Conservation (phyloP, 2,797 vertebrate genomes). For the Clamator glandarius region DNA sequence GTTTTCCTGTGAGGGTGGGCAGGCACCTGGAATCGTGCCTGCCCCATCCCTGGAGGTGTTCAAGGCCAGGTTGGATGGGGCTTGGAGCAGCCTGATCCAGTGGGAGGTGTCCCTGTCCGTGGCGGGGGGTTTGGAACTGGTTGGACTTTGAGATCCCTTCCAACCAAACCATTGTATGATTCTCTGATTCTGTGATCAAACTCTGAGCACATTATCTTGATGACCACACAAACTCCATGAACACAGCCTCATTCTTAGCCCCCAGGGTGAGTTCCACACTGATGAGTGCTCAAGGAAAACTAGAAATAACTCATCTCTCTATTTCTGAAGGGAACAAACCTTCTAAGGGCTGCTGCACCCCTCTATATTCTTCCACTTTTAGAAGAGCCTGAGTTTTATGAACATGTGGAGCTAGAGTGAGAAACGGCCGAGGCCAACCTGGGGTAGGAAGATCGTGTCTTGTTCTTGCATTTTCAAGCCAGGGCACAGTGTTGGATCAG, state of each 20-base stretch:
- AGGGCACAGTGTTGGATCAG: not conserved
- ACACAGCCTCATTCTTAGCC: not conserved
- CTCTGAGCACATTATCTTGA: not conserved
- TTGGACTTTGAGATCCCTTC: no score
- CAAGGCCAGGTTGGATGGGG: no score
- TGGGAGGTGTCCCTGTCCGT: no score
- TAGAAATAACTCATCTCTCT: not conserved
- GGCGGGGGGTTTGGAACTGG: no score
- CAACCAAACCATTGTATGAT: no score
- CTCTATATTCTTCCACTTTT: not conserved
- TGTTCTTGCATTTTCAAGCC: not conserved
- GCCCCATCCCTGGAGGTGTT: no score
- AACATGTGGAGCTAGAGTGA: not conserved
- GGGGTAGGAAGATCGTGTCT: accelerated
- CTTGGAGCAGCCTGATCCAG: no score
- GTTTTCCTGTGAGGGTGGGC: no score
- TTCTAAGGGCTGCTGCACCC: not conserved
- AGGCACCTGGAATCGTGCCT: no score
- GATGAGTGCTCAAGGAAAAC: not conserved
- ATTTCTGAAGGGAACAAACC: not conserved
- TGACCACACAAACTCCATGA: not conserved
- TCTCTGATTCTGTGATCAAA: not conserved
- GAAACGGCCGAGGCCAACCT: not conserved
- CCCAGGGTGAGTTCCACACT: not conserved
- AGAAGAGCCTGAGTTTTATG: not conserved